These are phyloP conservation scores for Heterochromis multidens DNA, from an alignment of 2,113 vertebrate genomes.

Conservation along the genomic window DNA sequence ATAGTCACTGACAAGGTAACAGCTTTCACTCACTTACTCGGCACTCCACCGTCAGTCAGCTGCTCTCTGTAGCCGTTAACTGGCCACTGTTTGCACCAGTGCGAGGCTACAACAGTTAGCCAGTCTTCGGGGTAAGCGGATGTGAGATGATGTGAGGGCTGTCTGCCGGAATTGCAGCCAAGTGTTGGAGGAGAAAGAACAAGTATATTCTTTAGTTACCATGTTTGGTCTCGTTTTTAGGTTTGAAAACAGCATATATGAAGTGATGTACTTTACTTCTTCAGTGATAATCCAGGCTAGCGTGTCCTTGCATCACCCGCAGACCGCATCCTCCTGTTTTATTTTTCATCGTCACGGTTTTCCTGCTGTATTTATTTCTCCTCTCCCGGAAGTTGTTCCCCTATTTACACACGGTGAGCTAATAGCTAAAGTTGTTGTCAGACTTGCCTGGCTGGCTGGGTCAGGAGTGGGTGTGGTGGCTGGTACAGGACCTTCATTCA, in stretches of 20 bases:
- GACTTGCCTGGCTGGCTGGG: slow-evolving; percentile 9
- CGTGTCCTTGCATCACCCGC: not conserved
- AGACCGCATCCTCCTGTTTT: not conserved
- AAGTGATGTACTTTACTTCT: not conserved
- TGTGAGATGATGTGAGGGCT: slow-evolving; percentile 14
- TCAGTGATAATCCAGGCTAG: not conserved
- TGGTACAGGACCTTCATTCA: slow-evolving; percentile 29
- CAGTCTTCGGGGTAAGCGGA: not conserved
- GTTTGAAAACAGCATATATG: not conserved
- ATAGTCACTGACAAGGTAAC: slow-evolving; percentile 48
- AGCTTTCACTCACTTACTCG: not conserved
- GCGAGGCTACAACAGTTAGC: slow-evolving; percentile 19
- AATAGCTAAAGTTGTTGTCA: not conserved
- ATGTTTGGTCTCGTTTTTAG: not conserved
- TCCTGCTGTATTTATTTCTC: not conserved
- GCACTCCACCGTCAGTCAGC: not conserved
- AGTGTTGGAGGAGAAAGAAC: not conserved
- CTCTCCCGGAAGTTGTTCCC: not conserved
- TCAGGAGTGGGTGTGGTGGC: slow-evolving; percentile 58
- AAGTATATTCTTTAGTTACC: not conserved
- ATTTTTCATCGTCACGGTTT: not conserved
- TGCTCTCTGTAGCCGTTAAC: not conserved
- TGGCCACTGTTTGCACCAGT: not conserved
- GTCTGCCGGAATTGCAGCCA: not conserved
- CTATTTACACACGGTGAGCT: not conserved